phyloP scores from a whole-genome alignment of 2,797 vertebrate genomes.

The Steatocranus sp. region DNA sequence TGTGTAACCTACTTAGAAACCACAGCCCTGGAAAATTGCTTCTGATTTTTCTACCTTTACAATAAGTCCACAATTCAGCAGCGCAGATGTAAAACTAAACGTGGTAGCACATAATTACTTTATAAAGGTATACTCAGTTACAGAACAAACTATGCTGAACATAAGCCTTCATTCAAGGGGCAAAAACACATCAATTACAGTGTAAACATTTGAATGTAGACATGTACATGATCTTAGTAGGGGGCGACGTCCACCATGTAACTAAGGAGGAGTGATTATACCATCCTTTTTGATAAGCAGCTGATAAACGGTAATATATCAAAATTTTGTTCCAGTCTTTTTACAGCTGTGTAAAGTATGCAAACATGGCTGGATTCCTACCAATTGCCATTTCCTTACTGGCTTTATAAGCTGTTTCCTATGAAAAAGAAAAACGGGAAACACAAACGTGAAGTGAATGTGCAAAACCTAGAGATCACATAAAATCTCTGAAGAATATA shows the following conservation, averaged over 20 bases:
- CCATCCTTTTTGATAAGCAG: background rate
- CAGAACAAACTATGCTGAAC: background rate
- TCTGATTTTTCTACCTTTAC: slow-evolving; percentile 19
- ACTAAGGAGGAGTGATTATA: background rate
- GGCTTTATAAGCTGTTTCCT: background rate
- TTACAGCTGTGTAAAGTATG: background rate
- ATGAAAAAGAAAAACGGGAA: background rate
- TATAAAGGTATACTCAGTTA: background rate
- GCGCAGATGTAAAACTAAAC: background rate
- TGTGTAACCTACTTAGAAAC: slow-evolving; percentile 17
- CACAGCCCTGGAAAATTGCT: slow-evolving; percentile 27
- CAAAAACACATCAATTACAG: background rate
- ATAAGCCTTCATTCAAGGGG: background rate
- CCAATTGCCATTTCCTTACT: background rate
- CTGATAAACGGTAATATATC: background rate
- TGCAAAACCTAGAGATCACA: background rate
- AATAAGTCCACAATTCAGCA: background rate
- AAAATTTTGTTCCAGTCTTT: background rate
- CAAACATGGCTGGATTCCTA: background rate
- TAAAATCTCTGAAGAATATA: background rate
- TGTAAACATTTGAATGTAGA: background rate
- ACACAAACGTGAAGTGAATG: background rate
- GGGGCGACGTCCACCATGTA: background rate
- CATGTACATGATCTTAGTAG: background rate
- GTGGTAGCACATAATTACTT: slow-evolving; percentile 2